These are phyloP conservation scores for Mastigias papua DNA, from an alignment of 30 jellyfish, hydroid and myxozoan species.

Conservation along the genomic window DNA sequence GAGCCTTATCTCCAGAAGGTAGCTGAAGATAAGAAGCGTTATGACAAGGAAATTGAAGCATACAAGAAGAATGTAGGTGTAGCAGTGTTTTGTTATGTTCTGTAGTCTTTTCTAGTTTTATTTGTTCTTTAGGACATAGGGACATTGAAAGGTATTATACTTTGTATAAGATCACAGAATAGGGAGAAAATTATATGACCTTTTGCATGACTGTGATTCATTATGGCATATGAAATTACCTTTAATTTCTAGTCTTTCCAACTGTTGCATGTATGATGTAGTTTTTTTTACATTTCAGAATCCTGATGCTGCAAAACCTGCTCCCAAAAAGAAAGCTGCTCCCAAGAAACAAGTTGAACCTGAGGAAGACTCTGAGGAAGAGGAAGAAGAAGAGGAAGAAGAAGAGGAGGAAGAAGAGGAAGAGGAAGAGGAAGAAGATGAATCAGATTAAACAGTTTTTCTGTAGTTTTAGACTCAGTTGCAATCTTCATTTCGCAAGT, in stretches of 20 bases:
- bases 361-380: constrained; percentile 75
- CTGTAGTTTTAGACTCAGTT: not conserved
- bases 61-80: constrained; percentile 75
- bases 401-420: constrained; percentile 96
- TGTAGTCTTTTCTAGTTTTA: not conserved
- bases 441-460: constrained; percentile 46
- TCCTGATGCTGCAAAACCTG: constrained; percentile 43
- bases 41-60: constrained; percentile 78
- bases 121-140: too few species aligned
- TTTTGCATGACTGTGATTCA: too few species aligned
- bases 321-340: constrained; percentile 66
- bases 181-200: too few species aligned
- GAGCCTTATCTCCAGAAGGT: constrained; percentile 84
- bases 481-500: not conserved
- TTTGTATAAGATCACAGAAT: too few species aligned
- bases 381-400: constrained; percentile 86
- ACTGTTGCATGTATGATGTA: too few species aligned
- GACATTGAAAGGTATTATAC: too few species aligned
- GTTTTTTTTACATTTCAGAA: not conserved
- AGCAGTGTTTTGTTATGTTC: not conserved
- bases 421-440: constrained; percentile 93
- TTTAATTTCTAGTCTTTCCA: too few species aligned
- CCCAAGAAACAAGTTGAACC: constrained; percentile 72
- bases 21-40: constrained; percentile 80
- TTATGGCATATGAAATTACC: too few species aligned